These are phyloP conservation scores for Halictus rubicundus DNA, from an alignment of 1,140 invertebrate genomes.

Conservation along the genomic window DNA sequence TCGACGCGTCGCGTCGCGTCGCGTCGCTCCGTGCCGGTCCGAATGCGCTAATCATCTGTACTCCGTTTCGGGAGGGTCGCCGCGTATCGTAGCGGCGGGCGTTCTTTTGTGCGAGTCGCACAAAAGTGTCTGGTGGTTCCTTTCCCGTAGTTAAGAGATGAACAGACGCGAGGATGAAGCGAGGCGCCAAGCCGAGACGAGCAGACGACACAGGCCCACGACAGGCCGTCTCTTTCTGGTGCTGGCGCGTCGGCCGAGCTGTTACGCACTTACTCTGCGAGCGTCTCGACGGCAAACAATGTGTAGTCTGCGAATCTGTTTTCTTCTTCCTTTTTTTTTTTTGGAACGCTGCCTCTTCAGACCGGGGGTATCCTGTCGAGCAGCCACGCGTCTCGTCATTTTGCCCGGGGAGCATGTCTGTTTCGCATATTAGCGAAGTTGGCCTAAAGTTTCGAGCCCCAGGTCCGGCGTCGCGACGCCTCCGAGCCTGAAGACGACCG, in stretches of 20 bases:
- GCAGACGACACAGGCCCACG: neutral
- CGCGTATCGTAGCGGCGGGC: slow-evolving; percentile 3
- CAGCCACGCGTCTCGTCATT: neutral
- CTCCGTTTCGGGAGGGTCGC: slow-evolving; percentile 9
- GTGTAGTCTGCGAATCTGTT: slow-evolving; percentile 47
- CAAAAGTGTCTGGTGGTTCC: slow-evolving; percentile 56
- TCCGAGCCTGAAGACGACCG: neutral
- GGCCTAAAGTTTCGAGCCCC: slow-evolving; percentile 48
- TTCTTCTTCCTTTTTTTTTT: slow-evolving; percentile 13
- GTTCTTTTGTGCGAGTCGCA: slow-evolving; percentile 52
- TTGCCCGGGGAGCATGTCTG: slow-evolving; percentile 36
- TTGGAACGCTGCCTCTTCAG: neutral
- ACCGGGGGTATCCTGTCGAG: neutral
- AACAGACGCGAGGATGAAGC: neutral
- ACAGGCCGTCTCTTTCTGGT: slow-evolving; percentile 8
- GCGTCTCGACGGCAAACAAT: slow-evolving; percentile 54
- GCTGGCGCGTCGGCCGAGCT: neutral
- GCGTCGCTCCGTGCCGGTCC: no score
- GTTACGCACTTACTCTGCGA: slow-evolving; percentile 18
- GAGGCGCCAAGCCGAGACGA: slow-evolving; percentile 17
- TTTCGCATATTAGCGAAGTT: slow-evolving; percentile 66
- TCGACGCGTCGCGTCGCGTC: neutral
- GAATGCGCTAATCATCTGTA: slow-evolving; percentile 39
- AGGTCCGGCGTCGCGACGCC: slow-evolving; percentile 10
- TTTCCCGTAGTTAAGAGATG: slow-evolving; percentile 47